These are phyloP conservation scores for Eidolon dupreanum DNA, from an alignment of 2,797 vertebrate species.

Conservation along the genomic window DNA sequence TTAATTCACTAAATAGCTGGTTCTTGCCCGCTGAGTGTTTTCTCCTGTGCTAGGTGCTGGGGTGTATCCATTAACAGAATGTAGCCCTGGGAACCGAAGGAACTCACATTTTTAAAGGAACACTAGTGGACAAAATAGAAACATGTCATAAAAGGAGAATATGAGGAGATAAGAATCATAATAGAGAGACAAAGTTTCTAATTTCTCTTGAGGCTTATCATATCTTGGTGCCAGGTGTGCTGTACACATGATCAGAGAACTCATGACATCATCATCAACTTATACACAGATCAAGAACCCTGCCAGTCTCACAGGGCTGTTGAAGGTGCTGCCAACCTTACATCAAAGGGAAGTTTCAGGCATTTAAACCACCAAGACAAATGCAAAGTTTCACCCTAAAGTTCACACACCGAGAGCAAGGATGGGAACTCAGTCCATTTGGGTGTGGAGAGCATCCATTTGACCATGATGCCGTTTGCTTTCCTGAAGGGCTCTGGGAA, in stretches of 20 bases:
- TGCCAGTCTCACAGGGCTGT: background rate
- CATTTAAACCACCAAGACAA: background rate
- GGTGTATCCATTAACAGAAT: background rate
- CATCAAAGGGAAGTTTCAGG: background rate
- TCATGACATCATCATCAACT: background rate
- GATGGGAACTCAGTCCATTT: background rate
- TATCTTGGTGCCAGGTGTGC: background rate
- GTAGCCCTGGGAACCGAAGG: background rate
- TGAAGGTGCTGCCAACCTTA: background rate
- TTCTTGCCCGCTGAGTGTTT: background rate
- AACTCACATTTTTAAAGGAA: background rate
- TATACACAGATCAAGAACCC: background rate
- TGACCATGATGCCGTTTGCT: background rate
- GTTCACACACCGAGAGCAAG: background rate
- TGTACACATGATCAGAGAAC: background rate
- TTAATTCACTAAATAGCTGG: background rate
- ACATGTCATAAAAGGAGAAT: background rate
- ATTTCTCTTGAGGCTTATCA: background rate
- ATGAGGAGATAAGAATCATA: background rate
- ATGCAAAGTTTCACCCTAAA: background rate
- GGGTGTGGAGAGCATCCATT: background rate
- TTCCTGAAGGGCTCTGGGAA: background rate
- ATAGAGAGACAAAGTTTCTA: background rate
- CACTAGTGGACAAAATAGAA: background rate
- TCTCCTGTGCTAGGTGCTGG: background rate